Evolutionary conservation across 2,888 invertebrate species (phyloP), one percentile per base, ranked within the genome.

Genomic region (Lasioglossum marginatum): DNA sequence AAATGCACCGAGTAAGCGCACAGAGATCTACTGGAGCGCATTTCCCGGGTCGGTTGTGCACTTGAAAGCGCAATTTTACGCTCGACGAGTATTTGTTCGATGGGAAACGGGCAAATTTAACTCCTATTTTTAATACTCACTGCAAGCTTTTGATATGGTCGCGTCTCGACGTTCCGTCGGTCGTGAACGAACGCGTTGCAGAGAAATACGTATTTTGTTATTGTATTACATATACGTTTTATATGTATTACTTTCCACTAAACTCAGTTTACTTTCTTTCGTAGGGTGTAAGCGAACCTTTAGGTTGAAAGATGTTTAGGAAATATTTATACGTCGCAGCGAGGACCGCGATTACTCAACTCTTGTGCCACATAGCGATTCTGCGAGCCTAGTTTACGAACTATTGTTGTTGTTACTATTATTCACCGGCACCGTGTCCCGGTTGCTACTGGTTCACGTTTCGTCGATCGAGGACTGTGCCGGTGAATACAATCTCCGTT

Each of bases 401-500:
- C 19, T 70, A 70, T 79, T 82, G 60, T 77, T 83, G 66, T 77
- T 77, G 77, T 84, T 81, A 76, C 43, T 31, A 84, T 73, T 79
- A 83, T 85, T 84, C 75, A 77, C 81, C 81, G 66, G 76, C 52
- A 4, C 57, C 34, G 43, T 48, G n/a, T 40, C n/a, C 60, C 77
- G 79, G 60, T 77, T 70, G 66, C 37, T 34, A 23, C n/a, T 16
- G 52, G 40, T 75, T 80, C 40, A 72, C 34, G 60, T 23, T 76
- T 66, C 66, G 71, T 77, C 68, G n/a, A 68, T 74, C 48, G 68
- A 60, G 31, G 57, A 63, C 12, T 27, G 60, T 52, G 73, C 83
- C 82, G 83, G 73, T 80, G 83, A 86, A 80, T 82, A 76, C 60
- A 75, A 83, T 83, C 87, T 83, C 83, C 60, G 66, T 87, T 87